Percentiles rank a stretch among this genome's conserved stretches.
Evolutionary conservation across 2,113 vertebrate species (phyloP).

Genomic region (Solenodon paradoxus): DNA sequence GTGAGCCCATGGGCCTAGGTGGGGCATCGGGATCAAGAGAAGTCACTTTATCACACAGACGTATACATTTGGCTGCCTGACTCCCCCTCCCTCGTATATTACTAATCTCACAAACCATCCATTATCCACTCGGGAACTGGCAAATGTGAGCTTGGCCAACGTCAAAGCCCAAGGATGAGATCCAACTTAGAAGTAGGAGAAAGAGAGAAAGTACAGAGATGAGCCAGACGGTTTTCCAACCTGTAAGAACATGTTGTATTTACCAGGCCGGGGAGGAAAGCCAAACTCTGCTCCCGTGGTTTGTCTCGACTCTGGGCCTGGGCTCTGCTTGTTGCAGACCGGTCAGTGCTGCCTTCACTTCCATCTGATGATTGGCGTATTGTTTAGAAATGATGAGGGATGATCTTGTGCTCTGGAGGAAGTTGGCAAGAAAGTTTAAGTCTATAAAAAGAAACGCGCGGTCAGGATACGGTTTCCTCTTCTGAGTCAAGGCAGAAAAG

Average conservation of each 20-base stretch:
- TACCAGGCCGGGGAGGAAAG: slow-evolving; percentile 38
- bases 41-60: background rate
- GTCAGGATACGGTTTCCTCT: slow-evolving; percentile 83
- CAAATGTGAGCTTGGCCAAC: slow-evolving; percentile 77
- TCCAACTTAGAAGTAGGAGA: slow-evolving; percentile 76
- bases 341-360: slow-evolving; percentile 3
- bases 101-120: slow-evolving; percentile 67
- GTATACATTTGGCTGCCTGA: background rate
- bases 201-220: slow-evolving; percentile 70
- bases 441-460: slow-evolving; percentile 86
- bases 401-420: slow-evolving; percentile 79
- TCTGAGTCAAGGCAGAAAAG: slow-evolving; percentile 82
- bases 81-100: slow-evolving; percentile 46
- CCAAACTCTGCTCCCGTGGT: slow-evolving; percentile 15
- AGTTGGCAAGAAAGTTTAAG: slow-evolving; percentile 81
- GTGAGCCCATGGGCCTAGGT: background rate
- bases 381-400: slow-evolving; percentile 72
- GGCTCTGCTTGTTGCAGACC: slow-evolving; percentile 21
- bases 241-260: slow-evolving; percentile 65
- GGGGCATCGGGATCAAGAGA: background rate
- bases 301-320: slow-evolving; percentile 57
- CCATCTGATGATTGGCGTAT: slow-evolving; percentile 54
- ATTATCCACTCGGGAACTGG: slow-evolving; percentile 73
- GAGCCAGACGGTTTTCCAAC: slow-evolving; percentile 74
- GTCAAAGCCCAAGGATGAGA: background rate